These are phyloP conservation scores for Limnephilus lunatus DNA, from an alignment of 2,888 invertebrate species.

Conservation along the genomic window DNA sequence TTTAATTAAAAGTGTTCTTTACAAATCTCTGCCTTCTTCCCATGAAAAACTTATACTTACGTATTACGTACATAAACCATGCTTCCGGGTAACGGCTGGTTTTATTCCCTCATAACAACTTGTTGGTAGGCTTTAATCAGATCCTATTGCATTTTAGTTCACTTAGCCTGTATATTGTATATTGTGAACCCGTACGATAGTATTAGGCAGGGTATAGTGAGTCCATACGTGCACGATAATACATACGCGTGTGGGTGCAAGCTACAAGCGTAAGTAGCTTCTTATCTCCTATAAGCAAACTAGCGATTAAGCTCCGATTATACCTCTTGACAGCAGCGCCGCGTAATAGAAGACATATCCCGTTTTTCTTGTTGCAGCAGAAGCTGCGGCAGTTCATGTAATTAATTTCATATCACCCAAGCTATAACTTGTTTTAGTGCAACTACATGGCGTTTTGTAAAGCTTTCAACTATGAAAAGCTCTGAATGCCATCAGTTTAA, in stretches of 20 bases:
- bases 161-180: background rate
- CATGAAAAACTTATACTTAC: background rate
- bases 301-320: conserved; percentile 5
- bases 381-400: background rate
- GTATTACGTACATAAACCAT: background rate
- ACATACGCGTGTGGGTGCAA: background rate
- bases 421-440: background rate
- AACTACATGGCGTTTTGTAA: background rate
- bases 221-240: background rate
- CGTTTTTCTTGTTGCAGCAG: conserved; percentile 32
- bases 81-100: background rate
- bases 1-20: background rate
- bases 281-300: conserved; percentile 48
- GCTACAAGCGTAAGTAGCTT: background rate
- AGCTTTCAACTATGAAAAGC: background rate
- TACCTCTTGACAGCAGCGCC: background rate
- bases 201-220: background rate
- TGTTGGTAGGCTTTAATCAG: background rate
- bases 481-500: background rate
- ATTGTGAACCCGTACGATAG: background rate
- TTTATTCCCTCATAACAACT: background rate
- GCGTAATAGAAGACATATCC: conserved; percentile 23
- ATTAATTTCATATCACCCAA: background rate
- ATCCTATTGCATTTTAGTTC: background rate
- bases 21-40: background rate